A percentile compares a stretch with the other conserved stretches of the same genome.
Conservation (phyloP, 53 echinoderm and acorn worm genomes). For the Stichopus horrens region DNA sequence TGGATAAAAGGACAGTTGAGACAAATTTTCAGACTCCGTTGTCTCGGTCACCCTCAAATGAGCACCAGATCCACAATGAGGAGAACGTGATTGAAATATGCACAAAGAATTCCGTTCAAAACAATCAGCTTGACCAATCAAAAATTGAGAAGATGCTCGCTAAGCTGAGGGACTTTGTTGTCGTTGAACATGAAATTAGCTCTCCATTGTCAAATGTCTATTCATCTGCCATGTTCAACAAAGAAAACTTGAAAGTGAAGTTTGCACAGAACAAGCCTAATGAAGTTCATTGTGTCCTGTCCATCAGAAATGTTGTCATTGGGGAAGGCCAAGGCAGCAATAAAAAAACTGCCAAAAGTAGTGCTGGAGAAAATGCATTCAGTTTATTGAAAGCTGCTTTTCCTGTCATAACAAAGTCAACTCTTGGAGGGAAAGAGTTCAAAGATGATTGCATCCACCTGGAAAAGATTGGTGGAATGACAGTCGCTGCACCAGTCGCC, state of each 20-base stretch:
- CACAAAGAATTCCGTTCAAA: no score
- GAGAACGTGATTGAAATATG: no score
- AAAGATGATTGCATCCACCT: not conserved
- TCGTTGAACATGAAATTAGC: not conserved
- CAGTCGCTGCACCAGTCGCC: not conserved
- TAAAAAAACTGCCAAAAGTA: not conserved
- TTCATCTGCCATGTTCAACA: not conserved
- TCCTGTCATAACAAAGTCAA: not conserved
- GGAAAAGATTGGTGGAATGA: not conserved
- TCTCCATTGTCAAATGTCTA: not conserved
- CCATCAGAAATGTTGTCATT: not conserved
- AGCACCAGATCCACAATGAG: no score
- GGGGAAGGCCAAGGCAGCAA: not conserved
- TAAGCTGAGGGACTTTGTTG: constrained; percentile 4
- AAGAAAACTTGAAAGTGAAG: not conserved
- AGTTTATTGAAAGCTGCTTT: constrained; percentile 1
- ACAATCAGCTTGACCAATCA: not conserved
- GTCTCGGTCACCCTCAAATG: no score
- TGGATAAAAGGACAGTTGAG: no score
- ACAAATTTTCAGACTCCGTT: no score
- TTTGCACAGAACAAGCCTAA: not conserved
- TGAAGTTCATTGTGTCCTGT: not conserved
- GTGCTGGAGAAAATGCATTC: constrained; percentile 11
- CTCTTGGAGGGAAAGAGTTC: not conserved
- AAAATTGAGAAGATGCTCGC: not conserved